These are phyloP conservation scores for Drosophila aff. DNA, from an alignment of 1,140 invertebrate species.

Conservation along the genomic window DNA sequence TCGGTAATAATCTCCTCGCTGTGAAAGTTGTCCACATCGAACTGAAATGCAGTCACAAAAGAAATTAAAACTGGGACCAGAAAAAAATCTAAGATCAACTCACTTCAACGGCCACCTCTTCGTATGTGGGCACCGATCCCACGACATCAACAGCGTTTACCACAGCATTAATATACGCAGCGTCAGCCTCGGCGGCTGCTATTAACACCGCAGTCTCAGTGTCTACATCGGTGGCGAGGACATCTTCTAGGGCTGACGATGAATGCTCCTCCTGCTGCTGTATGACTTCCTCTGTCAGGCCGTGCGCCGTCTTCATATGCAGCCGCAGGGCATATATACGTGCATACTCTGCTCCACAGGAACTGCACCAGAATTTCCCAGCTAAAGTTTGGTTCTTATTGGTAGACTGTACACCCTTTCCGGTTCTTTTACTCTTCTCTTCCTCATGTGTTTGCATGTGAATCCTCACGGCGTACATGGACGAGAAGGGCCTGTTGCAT, in stretches of 20 bases:
- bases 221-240: constrained; percentile 7
- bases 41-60: constrained; percentile 43
- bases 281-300: constrained; percentile 54
- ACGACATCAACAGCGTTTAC: constrained; percentile 44
- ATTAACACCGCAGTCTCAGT: constrained; percentile 70
- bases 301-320: constrained; percentile 88
- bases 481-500: constrained; percentile 90
- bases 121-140: constrained; percentile 43
- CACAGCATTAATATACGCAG: constrained; percentile 49
- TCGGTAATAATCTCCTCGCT: constrained; percentile 80
- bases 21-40: constrained; percentile 72
- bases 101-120: constrained; percentile 44
- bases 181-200: constrained; percentile 64
- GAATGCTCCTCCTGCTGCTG: constrained; percentile 2
- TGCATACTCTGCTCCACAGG: constrained; percentile 91
- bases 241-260: neutral
- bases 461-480: constrained; percentile 89
- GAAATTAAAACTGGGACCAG: neutral
- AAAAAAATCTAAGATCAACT: neutral
- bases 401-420: neutral
- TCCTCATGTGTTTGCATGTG: constrained; percentile 89
- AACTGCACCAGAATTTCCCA: constrained; percentile 88
- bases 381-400: constrained; percentile 77
- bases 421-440: constrained; percentile 5
- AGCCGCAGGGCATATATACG: constrained; percentile 89